phyloP scores from a whole-genome alignment of 2,888 invertebrate genomes.

The Mesorhabditis spiculigera region DNA sequence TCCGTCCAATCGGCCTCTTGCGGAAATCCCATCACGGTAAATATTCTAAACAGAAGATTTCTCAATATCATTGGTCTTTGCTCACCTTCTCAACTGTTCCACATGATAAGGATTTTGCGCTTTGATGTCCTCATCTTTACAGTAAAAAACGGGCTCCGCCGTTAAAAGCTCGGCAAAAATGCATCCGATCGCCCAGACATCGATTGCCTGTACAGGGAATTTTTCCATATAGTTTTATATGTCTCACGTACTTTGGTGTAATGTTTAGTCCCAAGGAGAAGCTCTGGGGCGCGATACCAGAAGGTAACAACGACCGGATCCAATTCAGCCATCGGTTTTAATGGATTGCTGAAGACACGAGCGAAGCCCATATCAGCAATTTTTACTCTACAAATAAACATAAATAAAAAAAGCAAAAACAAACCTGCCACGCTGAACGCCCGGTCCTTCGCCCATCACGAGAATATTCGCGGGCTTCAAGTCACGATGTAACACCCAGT shows the following conservation, averaged over 20 bases:
- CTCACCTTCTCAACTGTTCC: conserved; percentile 75
- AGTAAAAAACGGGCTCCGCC: conserved; percentile 97
- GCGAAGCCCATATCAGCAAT: conserved; percentile 98
- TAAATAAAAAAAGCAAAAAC: conserved; percentile 9
- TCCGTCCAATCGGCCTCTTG: conserved; percentile 51
- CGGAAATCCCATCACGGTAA: conserved; percentile 94
- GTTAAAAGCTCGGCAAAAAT: conserved; percentile 98
- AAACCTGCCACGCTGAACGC: conserved; percentile 75
- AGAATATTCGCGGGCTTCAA: conserved; percentile 90
- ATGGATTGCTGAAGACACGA: conserved; percentile 89
- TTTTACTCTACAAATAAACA: conserved; percentile 45
- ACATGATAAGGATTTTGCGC: conserved; percentile 94
- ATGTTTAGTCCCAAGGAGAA: conserved; percentile 61
- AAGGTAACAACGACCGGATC: conserved; percentile 99
- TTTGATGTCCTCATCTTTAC: conserved; percentile 97
- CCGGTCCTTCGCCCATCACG: conserved; percentile 94
- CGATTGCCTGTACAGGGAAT: conserved; percentile 45
- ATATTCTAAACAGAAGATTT: conserved; percentile 70
- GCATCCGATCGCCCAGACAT: conserved; percentile 67
- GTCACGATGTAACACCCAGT: conserved; percentile 90
- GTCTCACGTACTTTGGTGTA: conserved; percentile 53
- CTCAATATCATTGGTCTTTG: neutral
- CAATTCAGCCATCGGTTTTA: conserved; percentile 92
- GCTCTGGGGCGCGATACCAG: conserved; percentile 94
- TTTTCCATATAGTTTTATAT: neutral